Conservation (phyloP, 2,797 vertebrate species). For the Hemibagrus guttatus region DNA sequence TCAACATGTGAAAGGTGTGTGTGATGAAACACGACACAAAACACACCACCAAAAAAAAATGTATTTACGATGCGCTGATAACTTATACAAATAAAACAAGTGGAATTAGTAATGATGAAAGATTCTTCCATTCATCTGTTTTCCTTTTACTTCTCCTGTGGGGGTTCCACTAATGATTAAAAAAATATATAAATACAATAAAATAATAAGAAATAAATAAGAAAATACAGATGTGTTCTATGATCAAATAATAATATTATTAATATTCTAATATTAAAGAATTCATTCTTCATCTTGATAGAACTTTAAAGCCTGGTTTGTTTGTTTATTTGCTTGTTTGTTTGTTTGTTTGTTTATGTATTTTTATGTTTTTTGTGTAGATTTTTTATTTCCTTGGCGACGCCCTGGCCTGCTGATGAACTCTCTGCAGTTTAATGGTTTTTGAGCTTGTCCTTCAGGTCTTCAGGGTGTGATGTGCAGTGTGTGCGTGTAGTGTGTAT, state of each 20-base stretch:
- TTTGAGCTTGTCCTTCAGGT: neutral
- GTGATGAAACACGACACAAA: neutral
- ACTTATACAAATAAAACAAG: no score
- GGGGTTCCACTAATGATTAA: neutral
- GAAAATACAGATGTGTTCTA: neutral
- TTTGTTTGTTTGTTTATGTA: neutral
- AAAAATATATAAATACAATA: neutral
- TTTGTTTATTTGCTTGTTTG: neutral
- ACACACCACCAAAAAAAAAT: neutral
- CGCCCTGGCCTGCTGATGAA: neutral
- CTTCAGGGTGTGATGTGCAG: neutral
- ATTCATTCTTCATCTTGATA: neutral
- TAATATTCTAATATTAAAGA: neutral
- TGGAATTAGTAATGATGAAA: no score
- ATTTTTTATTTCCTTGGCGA: neutral
- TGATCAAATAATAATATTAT: no score
- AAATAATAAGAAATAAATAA: neutral
- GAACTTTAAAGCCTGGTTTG: neutral
- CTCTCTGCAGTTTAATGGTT: neutral
- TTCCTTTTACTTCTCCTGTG: neutral
- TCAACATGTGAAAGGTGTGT: neutral
- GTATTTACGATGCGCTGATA: neutral
- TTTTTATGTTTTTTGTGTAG: neutral
- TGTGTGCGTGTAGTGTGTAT: no score
- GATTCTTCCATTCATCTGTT: no score